phyloP scores from a whole-genome alignment of 2,113 vertebrate species.

The Dendropsophus ebraccatus region DNA sequence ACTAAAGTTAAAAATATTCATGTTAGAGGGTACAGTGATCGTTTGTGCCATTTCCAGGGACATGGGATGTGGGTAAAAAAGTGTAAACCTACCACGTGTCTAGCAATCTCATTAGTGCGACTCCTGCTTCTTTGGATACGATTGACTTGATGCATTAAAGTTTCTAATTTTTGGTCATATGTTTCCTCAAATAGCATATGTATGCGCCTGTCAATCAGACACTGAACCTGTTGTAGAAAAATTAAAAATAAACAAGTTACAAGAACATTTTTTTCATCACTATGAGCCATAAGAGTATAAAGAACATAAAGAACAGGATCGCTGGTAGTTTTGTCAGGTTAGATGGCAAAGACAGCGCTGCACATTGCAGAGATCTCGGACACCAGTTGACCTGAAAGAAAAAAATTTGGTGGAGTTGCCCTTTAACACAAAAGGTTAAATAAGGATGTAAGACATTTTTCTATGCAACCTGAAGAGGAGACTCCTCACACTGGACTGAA shows the following conservation, averaged over 20 bases:
- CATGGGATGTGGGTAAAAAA: not conserved
- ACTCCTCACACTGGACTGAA: no score
- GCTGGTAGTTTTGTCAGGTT: not conserved
- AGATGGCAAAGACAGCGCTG: not conserved
- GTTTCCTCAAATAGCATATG: not conserved
- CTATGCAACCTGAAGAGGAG: no score
- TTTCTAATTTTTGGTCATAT: not conserved
- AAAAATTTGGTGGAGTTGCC: no score
- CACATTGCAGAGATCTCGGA: no score
- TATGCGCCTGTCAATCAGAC: conserved; percentile 1
- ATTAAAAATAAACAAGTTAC: not conserved
- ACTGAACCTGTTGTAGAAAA: not conserved
- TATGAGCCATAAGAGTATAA: no score
- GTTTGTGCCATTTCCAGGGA: not conserved
- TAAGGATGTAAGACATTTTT: no score
- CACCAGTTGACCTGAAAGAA: no score
- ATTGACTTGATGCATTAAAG: not conserved
- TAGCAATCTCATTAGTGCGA: not conserved
- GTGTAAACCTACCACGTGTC: not conserved
- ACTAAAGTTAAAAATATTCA: no score
- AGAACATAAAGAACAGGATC: not conserved
- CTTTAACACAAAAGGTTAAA: no score
- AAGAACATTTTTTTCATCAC: not conserved
- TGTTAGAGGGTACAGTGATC: not conserved
- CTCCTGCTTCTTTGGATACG: not conserved